Evolutionary conservation across 1,140 invertebrate genomes (phyloP).

Genomic region (Cherax quadricarinatus): DNA sequence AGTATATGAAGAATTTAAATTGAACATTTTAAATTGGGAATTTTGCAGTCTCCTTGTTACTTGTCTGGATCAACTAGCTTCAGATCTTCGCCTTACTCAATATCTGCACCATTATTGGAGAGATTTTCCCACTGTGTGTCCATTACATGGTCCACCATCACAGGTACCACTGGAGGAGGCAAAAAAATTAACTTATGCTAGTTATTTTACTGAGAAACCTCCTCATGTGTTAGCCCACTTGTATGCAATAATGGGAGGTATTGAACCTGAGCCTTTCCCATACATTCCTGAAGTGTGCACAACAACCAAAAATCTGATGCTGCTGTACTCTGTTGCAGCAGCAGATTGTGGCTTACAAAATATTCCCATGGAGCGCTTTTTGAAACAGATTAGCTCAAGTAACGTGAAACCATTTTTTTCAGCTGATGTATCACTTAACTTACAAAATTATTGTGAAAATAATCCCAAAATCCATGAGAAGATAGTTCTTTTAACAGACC

Average conservation of each 20-base stretch:
- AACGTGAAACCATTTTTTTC: constrained; percentile 22
- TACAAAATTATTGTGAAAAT: not conserved
- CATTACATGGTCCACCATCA: constrained; percentile 75
- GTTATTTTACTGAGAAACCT: constrained; percentile 72
- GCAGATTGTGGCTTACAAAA: constrained; percentile 54
- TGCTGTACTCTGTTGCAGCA: constrained; percentile 68
- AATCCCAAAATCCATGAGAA: constrained; percentile 68
- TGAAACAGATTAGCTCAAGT: constrained; percentile 48
- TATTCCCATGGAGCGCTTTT: constrained; percentile 53
- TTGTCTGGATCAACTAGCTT: constrained; percentile 87
- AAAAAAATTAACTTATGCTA: constrained; percentile 71
- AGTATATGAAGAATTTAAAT: constrained; percentile 93
- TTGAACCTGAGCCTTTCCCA: constrained; percentile 58
- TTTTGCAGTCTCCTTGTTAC: constrained; percentile 84
- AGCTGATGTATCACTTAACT: constrained; percentile 11
- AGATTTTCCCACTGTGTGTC: constrained; percentile 86
- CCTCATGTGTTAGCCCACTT: constrained; percentile 71
- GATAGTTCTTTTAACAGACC: constrained; percentile 68
- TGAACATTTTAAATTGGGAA: constrained; percentile 84
- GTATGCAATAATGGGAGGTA: constrained; percentile 64
- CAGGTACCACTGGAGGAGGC: constrained; percentile 75
- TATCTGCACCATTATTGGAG: constrained; percentile 91
- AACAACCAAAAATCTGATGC: constrained; percentile 60
- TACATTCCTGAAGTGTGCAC: constrained; percentile 69
- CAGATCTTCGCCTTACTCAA: constrained; percentile 84